These are phyloP conservation scores for Piaya cayana DNA, from an alignment of 2,113 vertebrate genomes.

Conservation along the genomic window DNA sequence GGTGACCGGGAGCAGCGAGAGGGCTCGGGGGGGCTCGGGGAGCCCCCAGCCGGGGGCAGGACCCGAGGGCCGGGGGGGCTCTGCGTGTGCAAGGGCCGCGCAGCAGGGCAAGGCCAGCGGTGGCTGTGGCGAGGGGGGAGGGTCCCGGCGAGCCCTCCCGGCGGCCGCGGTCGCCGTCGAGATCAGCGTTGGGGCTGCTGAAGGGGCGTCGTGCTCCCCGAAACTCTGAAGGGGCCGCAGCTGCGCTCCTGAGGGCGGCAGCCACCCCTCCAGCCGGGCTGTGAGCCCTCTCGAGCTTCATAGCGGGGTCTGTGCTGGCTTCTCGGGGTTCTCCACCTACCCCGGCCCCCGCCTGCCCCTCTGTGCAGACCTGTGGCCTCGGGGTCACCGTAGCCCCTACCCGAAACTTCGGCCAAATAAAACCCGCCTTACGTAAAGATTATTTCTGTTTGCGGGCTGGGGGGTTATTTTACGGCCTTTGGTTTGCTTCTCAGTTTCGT, in stretches of 20 bases:
- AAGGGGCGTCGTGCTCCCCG: background rate
- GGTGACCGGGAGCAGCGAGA: accelerated
- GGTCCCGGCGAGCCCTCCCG: background rate
- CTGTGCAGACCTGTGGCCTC: background rate
- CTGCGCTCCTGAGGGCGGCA: too few species aligned
- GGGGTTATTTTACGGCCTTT: background rate
- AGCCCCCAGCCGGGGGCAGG: too few species aligned
- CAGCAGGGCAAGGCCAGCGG: background rate
- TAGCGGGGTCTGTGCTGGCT: too few species aligned
- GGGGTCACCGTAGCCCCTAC: accelerated
- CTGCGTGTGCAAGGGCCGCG: background rate
- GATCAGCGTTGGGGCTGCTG: background rate
- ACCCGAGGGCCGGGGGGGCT: accelerated
- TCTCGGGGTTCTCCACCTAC: accelerated
- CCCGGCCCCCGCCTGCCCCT: accelerated
- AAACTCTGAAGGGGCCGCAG: background rate
- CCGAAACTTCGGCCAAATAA: background rate
- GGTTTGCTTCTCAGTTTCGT: background rate
- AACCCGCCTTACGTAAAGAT: background rate
- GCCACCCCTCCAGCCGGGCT: too few species aligned
- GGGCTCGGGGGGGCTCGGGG: too few species aligned
- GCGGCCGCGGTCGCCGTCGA: background rate
- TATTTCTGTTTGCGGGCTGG: background rate
- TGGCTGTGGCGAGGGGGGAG: background rate
- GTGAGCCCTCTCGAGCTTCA: too few species aligned